Conservation (phyloP, 2,888 invertebrate species). For the Thymelicus acteon region DNA sequence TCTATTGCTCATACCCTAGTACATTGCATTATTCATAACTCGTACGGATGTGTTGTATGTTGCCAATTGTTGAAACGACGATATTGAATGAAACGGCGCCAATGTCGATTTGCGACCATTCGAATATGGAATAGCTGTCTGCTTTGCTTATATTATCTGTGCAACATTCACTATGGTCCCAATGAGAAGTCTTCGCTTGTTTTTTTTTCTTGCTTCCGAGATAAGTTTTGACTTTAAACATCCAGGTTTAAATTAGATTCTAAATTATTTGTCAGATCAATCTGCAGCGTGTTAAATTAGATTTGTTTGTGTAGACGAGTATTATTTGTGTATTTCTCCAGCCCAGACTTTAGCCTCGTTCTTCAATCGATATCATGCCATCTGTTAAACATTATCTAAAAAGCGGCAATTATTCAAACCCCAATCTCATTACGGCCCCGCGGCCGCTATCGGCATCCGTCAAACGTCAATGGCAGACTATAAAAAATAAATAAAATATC, state of each 20-base stretch:
- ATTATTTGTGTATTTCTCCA: constrained; percentile 20
- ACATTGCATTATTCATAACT: constrained; percentile 73
- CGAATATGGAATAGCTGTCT: constrained; percentile 38
- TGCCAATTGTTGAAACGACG: constrained; percentile 40
- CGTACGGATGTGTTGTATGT: constrained; percentile 50
- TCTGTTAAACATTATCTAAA: constrained; percentile 35
- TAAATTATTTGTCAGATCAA: constrained; percentile 19
- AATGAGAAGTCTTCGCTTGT: constrained; percentile 3
- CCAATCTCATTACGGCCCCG: constrained; percentile 50
- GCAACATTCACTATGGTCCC: constrained; percentile 15
- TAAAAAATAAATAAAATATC: constrained; percentile 79
- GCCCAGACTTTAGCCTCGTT: constrained; percentile 22
- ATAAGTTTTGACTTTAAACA: constrained; percentile 14
- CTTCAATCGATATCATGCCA: constrained; percentile 26
- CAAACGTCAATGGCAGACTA: constrained; percentile 75
- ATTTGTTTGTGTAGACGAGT: constrained; percentile 24
- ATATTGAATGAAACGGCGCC: constrained; percentile 39
- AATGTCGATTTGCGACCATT: constrained; percentile 38
- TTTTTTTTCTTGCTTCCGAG: constrained; percentile 1
- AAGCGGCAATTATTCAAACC: constrained; percentile 60
- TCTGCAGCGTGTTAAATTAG: constrained; percentile 31
- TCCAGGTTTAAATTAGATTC: constrained; percentile 16
- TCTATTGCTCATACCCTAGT: constrained; percentile 48
- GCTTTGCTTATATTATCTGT: constrained; percentile 36
- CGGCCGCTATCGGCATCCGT: constrained; percentile 61